Evolutionary conservation across 23 tunicate genomes (phyloP).

Genomic region (Ascidia mentula): DNA sequence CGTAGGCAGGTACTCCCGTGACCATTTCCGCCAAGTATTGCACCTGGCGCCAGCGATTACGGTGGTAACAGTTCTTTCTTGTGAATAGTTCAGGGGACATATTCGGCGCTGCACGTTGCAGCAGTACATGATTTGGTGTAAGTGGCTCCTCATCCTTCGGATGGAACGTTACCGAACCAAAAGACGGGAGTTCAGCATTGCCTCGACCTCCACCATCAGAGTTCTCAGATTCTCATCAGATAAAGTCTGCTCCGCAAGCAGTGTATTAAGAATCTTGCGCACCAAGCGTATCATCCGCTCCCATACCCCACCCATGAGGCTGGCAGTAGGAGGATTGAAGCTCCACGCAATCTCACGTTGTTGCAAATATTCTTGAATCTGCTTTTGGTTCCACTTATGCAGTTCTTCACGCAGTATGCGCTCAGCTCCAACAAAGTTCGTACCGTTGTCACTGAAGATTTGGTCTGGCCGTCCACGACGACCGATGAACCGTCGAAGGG

Average conservation of each 20-base stretch:
- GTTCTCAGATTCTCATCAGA: constrained; percentile 6
- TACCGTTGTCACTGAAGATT: constrained; percentile 43
- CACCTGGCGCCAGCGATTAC: constrained; percentile 10
- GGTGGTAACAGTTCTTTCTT: constrained; percentile 12
- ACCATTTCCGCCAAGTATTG: too few relatives aligned
- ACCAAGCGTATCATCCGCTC: constrained; percentile 49
- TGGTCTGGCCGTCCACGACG: constrained; percentile 20
- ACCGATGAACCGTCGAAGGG: constrained; percentile 41
- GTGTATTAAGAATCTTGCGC: constrained; percentile 21
- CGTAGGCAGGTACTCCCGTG: not conserved
- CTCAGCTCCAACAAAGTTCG: constrained; percentile 57
- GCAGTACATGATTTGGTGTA: constrained; percentile 29
- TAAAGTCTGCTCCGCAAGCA: not conserved
- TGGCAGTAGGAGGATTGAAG: constrained; percentile 30
- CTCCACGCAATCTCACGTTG: constrained; percentile 27
- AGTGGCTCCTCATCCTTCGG: constrained; percentile 34
- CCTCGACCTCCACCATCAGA: constrained; percentile 22
- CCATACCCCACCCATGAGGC: constrained; percentile 38
- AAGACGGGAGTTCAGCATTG: constrained; percentile 19
- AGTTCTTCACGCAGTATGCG: constrained; percentile 22
- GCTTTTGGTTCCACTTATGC: constrained; percentile 14
- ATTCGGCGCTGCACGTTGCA: not conserved
- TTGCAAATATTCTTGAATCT: constrained; percentile 12
- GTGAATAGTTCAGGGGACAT: constrained; percentile 31
- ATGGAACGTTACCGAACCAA: constrained; percentile 17